Conservation (phyloP, 1,140 invertebrate genomes). For the Luehdorfia chinensis region DNA sequence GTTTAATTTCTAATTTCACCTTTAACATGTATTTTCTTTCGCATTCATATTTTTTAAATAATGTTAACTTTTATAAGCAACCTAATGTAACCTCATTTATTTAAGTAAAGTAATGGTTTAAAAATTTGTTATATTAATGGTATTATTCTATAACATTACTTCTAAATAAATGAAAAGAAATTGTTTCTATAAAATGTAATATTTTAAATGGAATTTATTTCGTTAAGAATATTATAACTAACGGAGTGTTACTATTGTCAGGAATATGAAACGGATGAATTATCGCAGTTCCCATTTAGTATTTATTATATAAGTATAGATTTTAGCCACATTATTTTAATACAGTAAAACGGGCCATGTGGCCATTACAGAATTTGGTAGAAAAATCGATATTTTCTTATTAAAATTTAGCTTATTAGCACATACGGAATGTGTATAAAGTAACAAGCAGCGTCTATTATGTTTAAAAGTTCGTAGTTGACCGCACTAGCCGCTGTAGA, state of each 20-base stretch:
- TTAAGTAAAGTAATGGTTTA: slow-evolving; percentile 15
- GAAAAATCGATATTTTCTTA: slow-evolving; percentile 61
- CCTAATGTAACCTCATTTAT: slow-evolving; percentile 22
- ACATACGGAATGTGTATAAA: slow-evolving; percentile 23
- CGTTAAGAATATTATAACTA: slow-evolving; percentile 8
- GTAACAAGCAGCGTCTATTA: slow-evolving; percentile 8
- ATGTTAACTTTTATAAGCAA: slow-evolving; percentile 1
- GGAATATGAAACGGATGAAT: slow-evolving; percentile 12
- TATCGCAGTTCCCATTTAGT: slow-evolving; percentile 35
- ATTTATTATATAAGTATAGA: slow-evolving; percentile 33
- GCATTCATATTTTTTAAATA: slow-evolving; percentile 8
- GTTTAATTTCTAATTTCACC: too few relatives aligned
- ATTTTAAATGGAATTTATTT: slow-evolving; percentile 4
- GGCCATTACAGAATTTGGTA: slow-evolving; percentile 35
- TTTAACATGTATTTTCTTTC: slow-evolving; percentile 10
- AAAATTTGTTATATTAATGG: slow-evolving; percentile 21
- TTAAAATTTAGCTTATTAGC: slow-evolving; percentile 43
- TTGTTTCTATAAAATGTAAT: not conserved
- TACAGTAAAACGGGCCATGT: slow-evolving; percentile 31
- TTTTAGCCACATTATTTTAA: slow-evolving; percentile 67
- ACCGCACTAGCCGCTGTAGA: slow-evolving; percentile 13
- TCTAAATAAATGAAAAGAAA: slow-evolving; percentile 7
- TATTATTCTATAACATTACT: slow-evolving; percentile 6
- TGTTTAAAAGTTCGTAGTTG: slow-evolving; percentile 1
- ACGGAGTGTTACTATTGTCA: slow-evolving; percentile 10